phyloP scores from a whole-genome alignment of 2,888 invertebrate genomes.

The Melanophora roralis region DNA sequence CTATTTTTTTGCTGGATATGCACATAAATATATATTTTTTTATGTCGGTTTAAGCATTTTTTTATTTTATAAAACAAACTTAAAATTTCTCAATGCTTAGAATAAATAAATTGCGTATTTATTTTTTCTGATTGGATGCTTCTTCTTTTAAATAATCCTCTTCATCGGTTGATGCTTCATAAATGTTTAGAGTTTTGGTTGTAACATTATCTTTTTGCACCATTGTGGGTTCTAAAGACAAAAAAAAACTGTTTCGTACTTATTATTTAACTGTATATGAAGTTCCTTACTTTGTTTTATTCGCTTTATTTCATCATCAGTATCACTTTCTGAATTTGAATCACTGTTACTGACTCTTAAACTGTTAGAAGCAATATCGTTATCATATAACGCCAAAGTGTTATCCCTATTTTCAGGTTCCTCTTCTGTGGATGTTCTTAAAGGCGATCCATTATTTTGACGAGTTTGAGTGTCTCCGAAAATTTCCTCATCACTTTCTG shows the following conservation, averaged over 20 bases:
- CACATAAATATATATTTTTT: no score
- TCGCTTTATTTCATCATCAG: constrained; percentile 74
- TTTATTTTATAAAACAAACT: no score
- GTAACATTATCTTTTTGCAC: constrained; percentile 22
- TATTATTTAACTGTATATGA: neutral
- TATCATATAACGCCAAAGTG: constrained; percentile 11
- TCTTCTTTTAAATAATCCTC: constrained; percentile 71
- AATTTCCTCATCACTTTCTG: constrained; percentile 76
- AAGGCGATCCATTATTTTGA: neutral
- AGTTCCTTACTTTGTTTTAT: constrained; percentile 64
- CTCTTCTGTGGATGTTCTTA: neutral
- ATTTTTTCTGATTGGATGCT: neutral
- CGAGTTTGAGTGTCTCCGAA: constrained; percentile 68
- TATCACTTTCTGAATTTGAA: constrained; percentile 70
- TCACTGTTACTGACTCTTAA: constrained; percentile 6
- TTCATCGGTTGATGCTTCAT: constrained; percentile 74
- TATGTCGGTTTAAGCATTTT: no score
- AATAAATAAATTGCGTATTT: no score
- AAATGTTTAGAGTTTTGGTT: constrained; percentile 64
- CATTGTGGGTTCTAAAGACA: constrained; percentile 41
- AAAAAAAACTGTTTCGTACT: no score
- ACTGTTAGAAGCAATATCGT: neutral
- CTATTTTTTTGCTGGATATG: no score
- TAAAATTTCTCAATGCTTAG: no score
- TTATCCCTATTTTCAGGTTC: neutral